Evolutionary conservation across 2,888 invertebrate species (phyloP).

Genomic region (Arenicola marina): DNA sequence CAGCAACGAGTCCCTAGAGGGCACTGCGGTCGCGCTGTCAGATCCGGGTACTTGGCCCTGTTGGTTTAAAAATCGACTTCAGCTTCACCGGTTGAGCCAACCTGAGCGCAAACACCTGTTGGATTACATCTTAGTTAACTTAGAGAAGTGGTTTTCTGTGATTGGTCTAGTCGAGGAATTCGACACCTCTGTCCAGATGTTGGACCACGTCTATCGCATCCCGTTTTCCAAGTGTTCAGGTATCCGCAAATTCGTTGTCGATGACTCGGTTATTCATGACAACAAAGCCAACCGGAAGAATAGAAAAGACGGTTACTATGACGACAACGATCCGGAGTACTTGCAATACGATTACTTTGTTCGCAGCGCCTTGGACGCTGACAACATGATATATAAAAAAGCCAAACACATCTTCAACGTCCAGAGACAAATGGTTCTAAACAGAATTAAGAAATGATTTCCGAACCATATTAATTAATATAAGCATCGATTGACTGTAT

Average conservation of each 20-base stretch:
- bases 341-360: constrained; percentile 24
- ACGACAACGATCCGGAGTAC: constrained; percentile 23
- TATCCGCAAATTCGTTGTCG: not conserved
- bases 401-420: constrained; percentile 27
- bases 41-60: constrained; percentile 21
- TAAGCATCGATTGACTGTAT: no score
- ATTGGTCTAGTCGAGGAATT: constrained; percentile 24
- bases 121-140: constrained; percentile 23
- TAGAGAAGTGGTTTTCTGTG: constrained; percentile 32
- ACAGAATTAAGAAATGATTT: constrained; percentile 11
- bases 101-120: constrained; percentile 8
- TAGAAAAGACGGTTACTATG: not conserved
- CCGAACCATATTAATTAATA: no score
- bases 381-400: constrained; percentile 28
- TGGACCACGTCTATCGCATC: constrained; percentile 27
- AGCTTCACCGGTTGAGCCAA: constrained; percentile 12
- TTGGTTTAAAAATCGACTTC: constrained; percentile 30
- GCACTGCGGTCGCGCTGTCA: constrained; percentile 1
- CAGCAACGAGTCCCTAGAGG: not conserved
- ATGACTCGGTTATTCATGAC: not conserved
- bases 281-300: constrained; percentile 19
- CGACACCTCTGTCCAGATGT: constrained; percentile 20
- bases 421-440: constrained; percentile 24
- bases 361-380: constrained; percentile 24
- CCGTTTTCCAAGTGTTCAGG: constrained; percentile 28